Percentiles rank a stretch among this genome's conserved stretches.
phyloP scores from a whole-genome alignment of 2,797 vertebrate genomes.

The Ammospiza maritima region DNA sequence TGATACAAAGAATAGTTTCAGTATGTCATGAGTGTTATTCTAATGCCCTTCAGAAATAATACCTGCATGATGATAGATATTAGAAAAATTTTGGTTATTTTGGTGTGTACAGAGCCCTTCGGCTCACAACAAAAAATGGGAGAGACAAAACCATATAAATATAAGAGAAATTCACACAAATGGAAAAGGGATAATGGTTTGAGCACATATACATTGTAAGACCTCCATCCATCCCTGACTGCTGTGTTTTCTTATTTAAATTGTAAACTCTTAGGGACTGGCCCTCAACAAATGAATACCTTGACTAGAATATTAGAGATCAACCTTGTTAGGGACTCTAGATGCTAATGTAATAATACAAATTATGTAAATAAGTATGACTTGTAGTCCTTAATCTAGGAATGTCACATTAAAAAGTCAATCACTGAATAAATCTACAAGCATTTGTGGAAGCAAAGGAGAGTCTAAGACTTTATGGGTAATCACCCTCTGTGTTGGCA shows the following conservation, averaged over 20 bases:
- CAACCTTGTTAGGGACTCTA: background rate
- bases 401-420: background rate
- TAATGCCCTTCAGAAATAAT: background rate
- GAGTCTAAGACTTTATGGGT: background rate
- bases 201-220: background rate
- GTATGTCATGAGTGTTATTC: background rate
- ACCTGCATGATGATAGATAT: background rate
- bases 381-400: background rate
- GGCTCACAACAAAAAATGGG: background rate
- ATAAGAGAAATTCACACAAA: background rate
- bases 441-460: background rate
- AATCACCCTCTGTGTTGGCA: background rate
- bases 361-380: background rate
- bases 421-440: background rate
- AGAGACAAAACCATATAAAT: background rate
- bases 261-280: background rate
- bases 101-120: background rate
- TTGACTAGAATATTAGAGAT: background rate
- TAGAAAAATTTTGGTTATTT: background rate
- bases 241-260: background rate
- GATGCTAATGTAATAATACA: background rate
- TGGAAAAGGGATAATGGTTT: background rate
- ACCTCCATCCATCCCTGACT: background rate
- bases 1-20: background rate
- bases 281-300: background rate